Percentiles rank a stretch among this genome's conserved stretches.
Evolutionary conservation across 1,140 invertebrate species (phyloP).

Genomic region (Nixonia krombeini): DNA sequence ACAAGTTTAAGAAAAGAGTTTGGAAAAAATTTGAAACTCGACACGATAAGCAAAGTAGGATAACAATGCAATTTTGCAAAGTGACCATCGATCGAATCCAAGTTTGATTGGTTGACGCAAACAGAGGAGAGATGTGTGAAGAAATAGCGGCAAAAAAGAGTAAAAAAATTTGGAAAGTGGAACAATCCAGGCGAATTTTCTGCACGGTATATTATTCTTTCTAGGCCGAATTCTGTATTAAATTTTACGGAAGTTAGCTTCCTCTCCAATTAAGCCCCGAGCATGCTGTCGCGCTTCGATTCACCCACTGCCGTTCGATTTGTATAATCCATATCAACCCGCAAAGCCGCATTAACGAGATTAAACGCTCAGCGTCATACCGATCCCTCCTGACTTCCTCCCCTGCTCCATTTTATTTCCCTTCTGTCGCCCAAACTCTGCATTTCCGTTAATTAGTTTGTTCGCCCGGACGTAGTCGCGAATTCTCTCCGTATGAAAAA

Average conservation of each 20-base stretch:
- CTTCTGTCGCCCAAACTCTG: constrained; percentile 30
- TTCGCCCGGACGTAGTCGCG: constrained; percentile 36
- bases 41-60: too few species aligned
- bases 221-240: neutral
- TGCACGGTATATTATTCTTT: neutral
- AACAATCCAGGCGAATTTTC: neutral
- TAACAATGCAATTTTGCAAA: too few species aligned
- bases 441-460: constrained; percentile 49
- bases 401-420: constrained; percentile 42
- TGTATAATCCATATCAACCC: constrained; percentile 47
- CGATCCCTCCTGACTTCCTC: constrained; percentile 7
- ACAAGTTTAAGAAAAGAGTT: too few species aligned
- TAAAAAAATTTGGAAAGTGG: too few species aligned
- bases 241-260: constrained; percentile 4
- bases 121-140: too few species aligned
- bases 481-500: too few species aligned
- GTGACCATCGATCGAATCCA: too few species aligned
- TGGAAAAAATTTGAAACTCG: too few species aligned
- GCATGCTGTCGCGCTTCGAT: constrained; percentile 8
- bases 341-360: constrained; percentile 54
- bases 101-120: too few species aligned
- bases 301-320: constrained; percentile 28
- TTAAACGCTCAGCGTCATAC: constrained; percentile 51
- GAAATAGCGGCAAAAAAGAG: too few species aligned
- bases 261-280: constrained; percentile 2